These are phyloP conservation scores for Pogona vitticeps DNA, from an alignment of 2,113 vertebrate species.

Conservation along the genomic window DNA sequence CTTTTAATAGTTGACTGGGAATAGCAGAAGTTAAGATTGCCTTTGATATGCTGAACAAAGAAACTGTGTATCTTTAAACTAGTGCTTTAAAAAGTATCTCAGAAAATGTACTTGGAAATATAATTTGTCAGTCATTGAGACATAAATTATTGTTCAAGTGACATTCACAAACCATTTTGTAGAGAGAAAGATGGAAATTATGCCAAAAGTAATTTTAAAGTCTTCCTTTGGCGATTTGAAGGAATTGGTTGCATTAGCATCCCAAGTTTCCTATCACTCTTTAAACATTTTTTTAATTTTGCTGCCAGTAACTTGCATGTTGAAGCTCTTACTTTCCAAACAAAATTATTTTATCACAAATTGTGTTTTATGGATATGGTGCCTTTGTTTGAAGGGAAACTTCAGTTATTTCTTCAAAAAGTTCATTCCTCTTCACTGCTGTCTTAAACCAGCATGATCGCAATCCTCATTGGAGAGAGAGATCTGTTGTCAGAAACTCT, in stretches of 20 bases:
- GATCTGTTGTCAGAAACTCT: conserved; percentile 87
- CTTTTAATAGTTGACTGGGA: not conserved
- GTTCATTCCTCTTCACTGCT: not conserved
- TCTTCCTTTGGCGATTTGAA: not conserved
- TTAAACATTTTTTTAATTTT: not conserved
- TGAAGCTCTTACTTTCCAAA: not conserved
- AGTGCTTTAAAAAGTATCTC: not conserved
- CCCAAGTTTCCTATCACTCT: not conserved
- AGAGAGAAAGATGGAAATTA: not conserved
- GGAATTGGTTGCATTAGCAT: not conserved
- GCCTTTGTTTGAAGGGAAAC: not conserved
- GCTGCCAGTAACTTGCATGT: not conserved
- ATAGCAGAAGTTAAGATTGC: not conserved
- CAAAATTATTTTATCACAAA: too few species aligned
- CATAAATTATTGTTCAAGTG: not conserved
- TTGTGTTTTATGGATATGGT: not conserved
- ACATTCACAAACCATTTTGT: not conserved
- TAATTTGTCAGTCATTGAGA: not conserved
- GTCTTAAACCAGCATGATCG: conserved; percentile 80
- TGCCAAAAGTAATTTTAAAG: not conserved
- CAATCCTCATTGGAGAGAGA: conserved; percentile 86
- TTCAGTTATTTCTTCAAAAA: not conserved
- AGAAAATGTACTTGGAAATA: not conserved
- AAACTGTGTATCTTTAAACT: not conserved
- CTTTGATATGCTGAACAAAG: not conserved